Evolutionary conservation across 2,888 invertebrate species (phyloP), one percentile per base, ranked within the genome.

Genomic region (Eilema depressum): DNA sequence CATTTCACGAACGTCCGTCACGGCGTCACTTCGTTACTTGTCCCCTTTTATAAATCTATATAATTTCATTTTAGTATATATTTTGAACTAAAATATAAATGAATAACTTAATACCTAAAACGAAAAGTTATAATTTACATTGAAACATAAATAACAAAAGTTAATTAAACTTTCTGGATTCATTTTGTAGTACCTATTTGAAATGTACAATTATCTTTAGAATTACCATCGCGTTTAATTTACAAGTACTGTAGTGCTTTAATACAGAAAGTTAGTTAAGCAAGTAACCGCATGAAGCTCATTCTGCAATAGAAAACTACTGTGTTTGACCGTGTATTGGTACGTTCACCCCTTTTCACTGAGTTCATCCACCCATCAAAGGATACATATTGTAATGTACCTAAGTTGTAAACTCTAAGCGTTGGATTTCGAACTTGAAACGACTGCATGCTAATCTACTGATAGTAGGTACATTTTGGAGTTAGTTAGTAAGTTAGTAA

Each of bases 321-420:
- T 71, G 26, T 30, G 60, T 63, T 66, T 59, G 37, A 63, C 4
- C 12, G n/a, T 8, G 26, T 30, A 37, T 33, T 56, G 17, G 74
- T 78, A 53, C 75, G 64, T 77, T 81, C 78, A 84, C 70, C 77
- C 65, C 59, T 70, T 63, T 56, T 62, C 60, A n/a, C 23, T 20
- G 37, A 63, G 79, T 73, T 76, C 77, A 71, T 62, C 60, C n/a
- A 76, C 68, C 68, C 63, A 63, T 71, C 47, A 62, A 67, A 76
- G 72, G 25, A 53, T 67, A 8, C n/a, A 66, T 28, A 53, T 33
- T 67, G 8, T n/a, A 63, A 25, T 71, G 30, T 64, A n/a, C n/a
- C n/a, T n/a, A 68, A 69, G 60, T 30, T 57, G 37, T 60, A 59
- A 59, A 26, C 8, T 59, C 8, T 17, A 25, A 59, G 14, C 20